phyloP scores from a whole-genome alignment of 1,140 invertebrate species.

The Pseudomyrmex gracilis region DNA sequence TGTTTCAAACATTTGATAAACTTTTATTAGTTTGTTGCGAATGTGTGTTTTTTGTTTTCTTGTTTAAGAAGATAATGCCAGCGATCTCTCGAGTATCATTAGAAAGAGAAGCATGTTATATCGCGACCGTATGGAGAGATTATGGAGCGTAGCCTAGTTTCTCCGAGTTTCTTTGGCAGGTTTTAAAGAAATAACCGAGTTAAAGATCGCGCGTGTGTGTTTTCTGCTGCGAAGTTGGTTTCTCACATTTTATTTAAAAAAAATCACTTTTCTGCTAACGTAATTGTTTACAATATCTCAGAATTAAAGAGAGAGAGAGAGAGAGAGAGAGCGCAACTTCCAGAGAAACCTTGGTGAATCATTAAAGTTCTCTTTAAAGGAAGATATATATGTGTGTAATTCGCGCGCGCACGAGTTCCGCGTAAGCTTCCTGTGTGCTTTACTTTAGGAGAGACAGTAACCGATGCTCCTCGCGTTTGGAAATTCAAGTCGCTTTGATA shows the following conservation, averaged over 20 bases:
- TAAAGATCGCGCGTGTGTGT: neutral
- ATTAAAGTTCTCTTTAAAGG: constrained; percentile 24
- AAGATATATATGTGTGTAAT: neutral
- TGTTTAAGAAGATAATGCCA: neutral
- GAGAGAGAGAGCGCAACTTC: neutral
- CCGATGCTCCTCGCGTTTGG: neutral
- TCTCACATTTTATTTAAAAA: constrained; percentile 12
- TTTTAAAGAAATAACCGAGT: constrained; percentile 7
- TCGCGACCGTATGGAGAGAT: neutral
- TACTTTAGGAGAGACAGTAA: constrained; percentile 36
- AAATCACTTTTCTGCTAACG: neutral
- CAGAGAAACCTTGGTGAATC: constrained; percentile 2
- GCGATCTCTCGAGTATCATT: constrained; percentile 15
- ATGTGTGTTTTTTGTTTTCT: neutral
- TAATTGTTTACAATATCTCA: too few relatives aligned
- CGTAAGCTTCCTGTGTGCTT: constrained; percentile 24
- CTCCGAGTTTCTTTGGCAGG: constrained; percentile 13
- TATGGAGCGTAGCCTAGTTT: constrained; percentile 25
- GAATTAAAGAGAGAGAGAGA: too few relatives aligned
- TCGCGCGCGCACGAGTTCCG: neutral
- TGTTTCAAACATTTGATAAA: neutral
- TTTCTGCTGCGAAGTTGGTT: neutral
- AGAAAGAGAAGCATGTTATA: constrained; percentile 20
- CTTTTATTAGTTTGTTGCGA: constrained; percentile 6
- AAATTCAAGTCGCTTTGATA: constrained; percentile 44